Evolutionary conservation across 2,113 vertebrate genomes (phyloP).

Genomic region (Callopanchax toddi): DNA sequence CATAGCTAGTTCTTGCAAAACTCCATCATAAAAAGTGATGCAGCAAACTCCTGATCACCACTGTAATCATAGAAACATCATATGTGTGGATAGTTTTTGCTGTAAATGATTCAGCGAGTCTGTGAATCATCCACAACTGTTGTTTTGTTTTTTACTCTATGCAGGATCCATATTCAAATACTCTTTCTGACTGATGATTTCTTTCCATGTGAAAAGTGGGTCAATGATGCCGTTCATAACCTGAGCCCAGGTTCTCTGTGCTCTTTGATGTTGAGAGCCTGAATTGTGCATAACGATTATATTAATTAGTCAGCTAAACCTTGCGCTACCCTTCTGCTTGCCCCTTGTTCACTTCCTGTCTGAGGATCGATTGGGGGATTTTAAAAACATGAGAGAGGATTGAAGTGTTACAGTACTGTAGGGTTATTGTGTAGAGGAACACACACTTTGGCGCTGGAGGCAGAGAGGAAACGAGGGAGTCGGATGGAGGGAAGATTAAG

Average conservation of each 20-base stretch:
- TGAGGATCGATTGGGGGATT: conserved; percentile 33
- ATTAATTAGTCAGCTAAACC: conserved; percentile 19
- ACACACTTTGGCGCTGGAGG: conserved; percentile 39
- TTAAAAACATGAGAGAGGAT: conserved; percentile 22
- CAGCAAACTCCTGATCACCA: neutral
- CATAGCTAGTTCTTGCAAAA: too few relatives aligned
- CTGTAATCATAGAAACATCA: neutral
- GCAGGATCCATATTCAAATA: conserved; percentile 8
- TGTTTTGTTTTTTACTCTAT: conserved; percentile 9
- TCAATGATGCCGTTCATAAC: conserved; percentile 17
- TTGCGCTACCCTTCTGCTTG: conserved; percentile 2
- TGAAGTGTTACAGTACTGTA: conserved; percentile 46
- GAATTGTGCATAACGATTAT: conserved; percentile 21
- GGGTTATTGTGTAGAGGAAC: conserved; percentile 57
- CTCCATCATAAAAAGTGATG: too few relatives aligned
- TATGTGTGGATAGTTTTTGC: neutral
- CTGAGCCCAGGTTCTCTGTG: conserved; percentile 1
- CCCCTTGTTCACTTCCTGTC: conserved; percentile 46
- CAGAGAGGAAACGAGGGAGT: conserved; percentile 46
- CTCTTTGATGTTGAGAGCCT: conserved; percentile 23
- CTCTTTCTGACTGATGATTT: conserved; percentile 43
- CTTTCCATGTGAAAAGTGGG: conserved; percentile 30
- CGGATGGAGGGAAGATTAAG: conserved; percentile 39
- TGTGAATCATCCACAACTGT: too few relatives aligned
- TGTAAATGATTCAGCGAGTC: conserved; percentile 15